Percentiles rank a stretch among this genome's conserved stretches.
These are phyloP conservation scores for Lasioglossum leucozonium DNA, from an alignment of 2,888 invertebrate species.

Conservation along the genomic window DNA sequence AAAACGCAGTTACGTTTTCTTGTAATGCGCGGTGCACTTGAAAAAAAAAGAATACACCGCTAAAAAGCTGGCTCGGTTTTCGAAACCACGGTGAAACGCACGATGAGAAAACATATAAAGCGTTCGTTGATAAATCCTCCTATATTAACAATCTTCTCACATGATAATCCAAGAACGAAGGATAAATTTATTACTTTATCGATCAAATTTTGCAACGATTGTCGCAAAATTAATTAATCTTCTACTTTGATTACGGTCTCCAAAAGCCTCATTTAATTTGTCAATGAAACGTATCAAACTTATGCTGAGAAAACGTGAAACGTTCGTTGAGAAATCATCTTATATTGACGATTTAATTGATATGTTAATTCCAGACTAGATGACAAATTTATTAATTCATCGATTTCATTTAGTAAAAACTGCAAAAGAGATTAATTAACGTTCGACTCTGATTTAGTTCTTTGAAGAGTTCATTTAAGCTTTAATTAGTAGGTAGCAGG, in stretches of 20 bases:
- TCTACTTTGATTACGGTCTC: neutral
- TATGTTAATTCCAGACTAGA: neutral
- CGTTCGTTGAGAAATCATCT: neutral
- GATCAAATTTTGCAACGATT: neutral
- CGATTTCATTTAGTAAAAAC: neutral
- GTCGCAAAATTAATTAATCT: neutral
- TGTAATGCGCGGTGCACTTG: neutral
- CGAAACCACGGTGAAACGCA: neutral
- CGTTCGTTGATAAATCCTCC: neutral
- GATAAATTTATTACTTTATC: neutral
- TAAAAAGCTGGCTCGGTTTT: neutral
- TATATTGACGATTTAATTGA: neutral
- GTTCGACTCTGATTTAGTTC: neutral
- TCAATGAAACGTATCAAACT: neutral
- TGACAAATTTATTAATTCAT: neutral
- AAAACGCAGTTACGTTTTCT: constrained; percentile 4
- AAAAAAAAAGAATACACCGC: neutral
- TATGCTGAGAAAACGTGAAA: neutral
- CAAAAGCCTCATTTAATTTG: neutral
- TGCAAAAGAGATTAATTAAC: neutral
- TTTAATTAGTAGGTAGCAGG: neutral
- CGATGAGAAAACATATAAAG: neutral
- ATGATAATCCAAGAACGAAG: neutral
- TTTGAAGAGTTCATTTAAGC: neutral
- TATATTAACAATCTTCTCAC: neutral